Evolutionary conservation across 2,888 invertebrate species (phyloP), one percentile per base, ranked within the genome.

Genomic region (Acrobasis suavella): DNA sequence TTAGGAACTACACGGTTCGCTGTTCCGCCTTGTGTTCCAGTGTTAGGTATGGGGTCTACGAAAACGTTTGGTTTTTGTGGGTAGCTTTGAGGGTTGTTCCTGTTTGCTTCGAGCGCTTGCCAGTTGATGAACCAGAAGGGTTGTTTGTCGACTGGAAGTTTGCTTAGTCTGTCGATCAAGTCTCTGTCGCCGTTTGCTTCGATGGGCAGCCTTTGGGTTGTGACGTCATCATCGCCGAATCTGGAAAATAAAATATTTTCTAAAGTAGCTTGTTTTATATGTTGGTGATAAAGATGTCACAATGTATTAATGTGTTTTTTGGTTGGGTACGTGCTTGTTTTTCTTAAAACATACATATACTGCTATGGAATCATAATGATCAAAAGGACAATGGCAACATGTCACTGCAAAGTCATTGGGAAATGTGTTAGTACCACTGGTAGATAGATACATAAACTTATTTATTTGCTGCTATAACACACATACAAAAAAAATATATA

Each of bases 101-200:
- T 88, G 9, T 94, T 87, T 0, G 88, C 93, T 76, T 96, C 95
- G 10, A 95, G 92, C 0, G 94, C 94, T 71, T 94, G 92, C 82
- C 95, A 94, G 78, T 96, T 96, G 60, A 96, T 77, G 65, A 94
- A 93, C 96, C 96, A 96, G 83, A 95, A 96, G 0, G 96, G 96
- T 67, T 94, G 94, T 54, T 95, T 88, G 67, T 96, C 95, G 60
- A 92, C 79, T 0, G 96, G 96, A 81, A 95, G 92, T 49, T 93
- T 90, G 75, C 93, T 94, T 38, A 96, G 86, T n/a, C 94, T 85
- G 51, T 95, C 92, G 0, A 96, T 87, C 5, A 95, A 82, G 2
- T 93, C 91, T 54, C 81, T 80, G 73, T 96, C 95, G 1, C 95
- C 95, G 46, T 92, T 89, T 0, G 96, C 96, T 83, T 96, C 95